Evolutionary conservation across 2,113 vertebrate species (phyloP).

Genomic region (Noctilio leporinus): DNA sequence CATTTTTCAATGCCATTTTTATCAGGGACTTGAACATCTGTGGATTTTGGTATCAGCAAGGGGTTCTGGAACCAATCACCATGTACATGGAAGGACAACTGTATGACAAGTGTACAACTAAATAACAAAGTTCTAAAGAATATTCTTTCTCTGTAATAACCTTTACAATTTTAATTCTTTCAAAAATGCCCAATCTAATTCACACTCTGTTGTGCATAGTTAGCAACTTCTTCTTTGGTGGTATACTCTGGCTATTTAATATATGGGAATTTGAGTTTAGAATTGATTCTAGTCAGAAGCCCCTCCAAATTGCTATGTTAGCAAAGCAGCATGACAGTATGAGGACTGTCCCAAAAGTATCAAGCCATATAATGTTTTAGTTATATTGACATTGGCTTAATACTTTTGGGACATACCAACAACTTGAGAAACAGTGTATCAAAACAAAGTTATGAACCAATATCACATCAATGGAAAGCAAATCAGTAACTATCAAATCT

Average conservation of each 20-base stretch:
- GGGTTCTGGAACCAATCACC: not conserved
- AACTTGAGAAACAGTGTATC: not conserved
- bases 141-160: not conserved
- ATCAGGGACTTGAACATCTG: no score
- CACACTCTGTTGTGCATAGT: not conserved
- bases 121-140: not conserved
- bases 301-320: not conserved
- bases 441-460: not conserved
- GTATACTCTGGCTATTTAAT: not conserved
- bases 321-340: not conserved
- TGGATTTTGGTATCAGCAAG: no score
- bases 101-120: not conserved
- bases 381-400: no score
- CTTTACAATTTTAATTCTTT: not conserved
- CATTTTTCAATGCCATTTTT: no score
- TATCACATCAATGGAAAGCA: not conserved
- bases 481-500: not conserved
- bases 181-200: not conserved
- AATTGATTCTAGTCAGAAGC: not conserved
- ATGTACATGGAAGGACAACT: not conserved
- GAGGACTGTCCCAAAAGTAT: no score
- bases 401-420: no score
- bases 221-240: not conserved
- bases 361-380: no score
- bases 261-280: not conserved